Percentiles rank a stretch among this genome's conserved stretches.
phyloP scores from a whole-genome alignment of 2,113 vertebrate species.

The Hyperopisus bebe region DNA sequence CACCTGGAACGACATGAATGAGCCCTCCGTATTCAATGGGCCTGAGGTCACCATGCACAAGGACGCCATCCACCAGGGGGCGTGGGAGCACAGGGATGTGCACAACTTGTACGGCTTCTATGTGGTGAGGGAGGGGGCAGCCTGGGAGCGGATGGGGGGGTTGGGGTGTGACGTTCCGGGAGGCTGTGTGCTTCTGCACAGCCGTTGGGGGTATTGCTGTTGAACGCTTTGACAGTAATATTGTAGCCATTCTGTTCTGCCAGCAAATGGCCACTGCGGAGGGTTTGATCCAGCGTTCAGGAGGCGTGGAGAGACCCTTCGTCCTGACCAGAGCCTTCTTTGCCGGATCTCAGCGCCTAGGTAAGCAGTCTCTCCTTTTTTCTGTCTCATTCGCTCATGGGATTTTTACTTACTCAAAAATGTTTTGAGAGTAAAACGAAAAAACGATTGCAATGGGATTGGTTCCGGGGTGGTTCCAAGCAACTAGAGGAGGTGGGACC shows the following conservation, averaged over 20 bases:
- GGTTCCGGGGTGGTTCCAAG: no score
- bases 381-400: background rate
- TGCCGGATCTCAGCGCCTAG: slow-evolving; percentile 83
- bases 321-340: slow-evolving; percentile 80
- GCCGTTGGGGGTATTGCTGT: background rate
- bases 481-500: background rate
- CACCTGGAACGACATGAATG: slow-evolving; percentile 91
- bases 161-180: background rate
- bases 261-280: slow-evolving; percentile 83
- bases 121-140: slow-evolving; percentile 62
- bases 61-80: slow-evolving; percentile 72
- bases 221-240: background rate
- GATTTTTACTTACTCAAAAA: background rate
- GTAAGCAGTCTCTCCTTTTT: slow-evolving; percentile 44
- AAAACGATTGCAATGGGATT: background rate
- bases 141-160: background rate
- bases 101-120: slow-evolving; percentile 86
- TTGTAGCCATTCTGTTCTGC: background rate
- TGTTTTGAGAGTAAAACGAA: background rate
- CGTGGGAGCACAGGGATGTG: slow-evolving; percentile 81
- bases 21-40: slow-evolving; percentile 84
- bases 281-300: slow-evolving; percentile 72
- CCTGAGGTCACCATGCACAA: slow-evolving; percentile 91
- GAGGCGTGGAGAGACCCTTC: slow-evolving; percentile 75
- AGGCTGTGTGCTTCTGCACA: background rate